A percentile compares a stretch with the other conserved stretches of the same genome.
Conservation (phyloP, 2,113 vertebrate genomes). For the Morphnarchus princeps region DNA sequence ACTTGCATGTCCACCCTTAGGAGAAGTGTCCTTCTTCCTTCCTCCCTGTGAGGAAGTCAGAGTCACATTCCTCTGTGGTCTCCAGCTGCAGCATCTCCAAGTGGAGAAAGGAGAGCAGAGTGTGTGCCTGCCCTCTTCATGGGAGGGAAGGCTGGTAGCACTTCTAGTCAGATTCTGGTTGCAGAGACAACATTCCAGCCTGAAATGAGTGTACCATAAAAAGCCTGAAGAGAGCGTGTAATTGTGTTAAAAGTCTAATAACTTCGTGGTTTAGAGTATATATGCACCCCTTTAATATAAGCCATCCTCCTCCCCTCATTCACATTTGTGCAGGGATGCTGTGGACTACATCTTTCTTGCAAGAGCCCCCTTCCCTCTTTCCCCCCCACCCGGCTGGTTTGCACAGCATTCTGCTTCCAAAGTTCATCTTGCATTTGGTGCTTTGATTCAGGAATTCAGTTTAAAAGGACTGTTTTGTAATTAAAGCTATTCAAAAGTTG, state of each 20-base stretch:
- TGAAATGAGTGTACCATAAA: background rate
- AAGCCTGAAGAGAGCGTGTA: background rate
- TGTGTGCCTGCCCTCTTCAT: background rate
- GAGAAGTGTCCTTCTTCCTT: background rate
- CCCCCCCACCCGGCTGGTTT: background rate
- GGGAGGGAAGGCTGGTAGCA: background rate
- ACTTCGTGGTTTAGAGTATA: background rate
- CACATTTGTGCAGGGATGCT: background rate
- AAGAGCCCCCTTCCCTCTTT: background rate
- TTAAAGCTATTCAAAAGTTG: background rate
- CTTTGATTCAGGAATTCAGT: background rate
- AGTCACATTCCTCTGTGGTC: background rate
- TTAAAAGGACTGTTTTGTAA: background rate
- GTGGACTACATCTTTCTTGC: background rate
- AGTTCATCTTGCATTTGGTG: background rate
- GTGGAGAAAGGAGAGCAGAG: background rate
- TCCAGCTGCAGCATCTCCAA: background rate
- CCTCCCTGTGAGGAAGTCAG: background rate
- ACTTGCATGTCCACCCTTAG: background rate
- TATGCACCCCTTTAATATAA: background rate
- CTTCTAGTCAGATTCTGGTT: background rate
- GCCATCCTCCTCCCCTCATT: background rate
- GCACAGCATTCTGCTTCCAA: background rate
- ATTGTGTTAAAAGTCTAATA: background rate
- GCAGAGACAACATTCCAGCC: background rate